Conservation (phyloP, 2,797 vertebrate species). For the Dermochelys coriacea region DNA sequence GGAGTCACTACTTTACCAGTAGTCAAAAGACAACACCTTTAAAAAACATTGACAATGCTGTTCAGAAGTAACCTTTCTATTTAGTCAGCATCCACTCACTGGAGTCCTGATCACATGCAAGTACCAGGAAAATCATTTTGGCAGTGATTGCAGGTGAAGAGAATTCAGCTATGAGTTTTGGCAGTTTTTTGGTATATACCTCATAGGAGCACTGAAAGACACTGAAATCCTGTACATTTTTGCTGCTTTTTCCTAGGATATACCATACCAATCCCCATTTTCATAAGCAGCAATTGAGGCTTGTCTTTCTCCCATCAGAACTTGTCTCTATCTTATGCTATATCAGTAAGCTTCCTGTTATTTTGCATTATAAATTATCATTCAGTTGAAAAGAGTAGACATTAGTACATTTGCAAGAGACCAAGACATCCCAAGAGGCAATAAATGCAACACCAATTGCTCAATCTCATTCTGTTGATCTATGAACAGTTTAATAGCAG, state of each 20-base stretch:
- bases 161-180: constrained; percentile 5
- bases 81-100: not conserved
- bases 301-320: not conserved
- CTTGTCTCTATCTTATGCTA: not conserved
- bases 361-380: not conserved
- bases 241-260: constrained; percentile 3
- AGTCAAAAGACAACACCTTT: not conserved
- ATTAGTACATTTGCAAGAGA: not conserved
- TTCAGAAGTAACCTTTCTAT: not conserved
- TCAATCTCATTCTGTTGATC: not conserved
- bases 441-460: constrained; percentile 24
- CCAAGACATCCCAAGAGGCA: not conserved
- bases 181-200: not conserved
- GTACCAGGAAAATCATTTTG: not conserved
- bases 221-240: not conserved
- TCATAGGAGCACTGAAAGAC: not conserved
- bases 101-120: not conserved
- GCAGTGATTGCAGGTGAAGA: not conserved
- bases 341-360: not conserved
- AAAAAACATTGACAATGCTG: not conserved
- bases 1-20: not conserved
- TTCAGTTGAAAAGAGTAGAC: not conserved
- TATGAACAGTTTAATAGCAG: constrained; percentile 50
- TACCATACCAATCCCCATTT: not conserved
- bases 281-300: not conserved